Evolutionary conservation across 2,888 invertebrate genomes (phyloP), one percentile per base, ranked within the genome.

Genomic region (Vanessa cardui): DNA sequence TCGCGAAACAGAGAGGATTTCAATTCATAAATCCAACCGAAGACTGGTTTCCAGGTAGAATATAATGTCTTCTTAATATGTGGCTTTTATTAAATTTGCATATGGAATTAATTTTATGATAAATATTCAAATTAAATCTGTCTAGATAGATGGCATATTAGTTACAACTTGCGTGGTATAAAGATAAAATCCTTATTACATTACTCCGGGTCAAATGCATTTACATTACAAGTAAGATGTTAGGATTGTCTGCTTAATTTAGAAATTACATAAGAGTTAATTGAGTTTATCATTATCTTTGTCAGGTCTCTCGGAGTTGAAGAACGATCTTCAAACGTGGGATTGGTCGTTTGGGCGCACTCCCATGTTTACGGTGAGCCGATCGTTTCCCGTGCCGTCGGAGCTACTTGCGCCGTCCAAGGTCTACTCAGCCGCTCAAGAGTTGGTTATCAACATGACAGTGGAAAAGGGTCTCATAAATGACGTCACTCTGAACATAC

Each of bases 311-410:
- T 94, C 94, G 12, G 94, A 95, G 76, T 91, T 97, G 67, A 94
- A 94, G 66, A 93, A 94, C 49, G 95, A 95, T 71, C 94, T 97
- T 62, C 86, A 93, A 73, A 95, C 95, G 33, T 98, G 98, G 97
- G 95, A 97, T 68, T 98, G 98, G 98, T 95, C 95, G 72, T 96
- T 94, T 83, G 98, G 98, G 1, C 96, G 95, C 83, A 97, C 98
- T 0, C 99, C 98, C 0, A 94, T 95, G 74, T 98, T 98, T 86
- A 94, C 94, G 0, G 95, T 97, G 20, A 94, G 94, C 69, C 94
- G 95, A 46, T 87, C 94, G 0, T 94, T 96, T 82, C 93, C 94
- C 6, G 93, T 95, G 4, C 95, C 95, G 0, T 82, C 86, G 0
- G 91, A 90, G 70, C 81, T 94, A n/a, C 83, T 94, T 16, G 87